A percentile compares a stretch with the other conserved stretches of the same genome.
Evolutionary conservation across 2,888 invertebrate genomes (phyloP).

Genomic region (Drosophila greeni): DNA sequence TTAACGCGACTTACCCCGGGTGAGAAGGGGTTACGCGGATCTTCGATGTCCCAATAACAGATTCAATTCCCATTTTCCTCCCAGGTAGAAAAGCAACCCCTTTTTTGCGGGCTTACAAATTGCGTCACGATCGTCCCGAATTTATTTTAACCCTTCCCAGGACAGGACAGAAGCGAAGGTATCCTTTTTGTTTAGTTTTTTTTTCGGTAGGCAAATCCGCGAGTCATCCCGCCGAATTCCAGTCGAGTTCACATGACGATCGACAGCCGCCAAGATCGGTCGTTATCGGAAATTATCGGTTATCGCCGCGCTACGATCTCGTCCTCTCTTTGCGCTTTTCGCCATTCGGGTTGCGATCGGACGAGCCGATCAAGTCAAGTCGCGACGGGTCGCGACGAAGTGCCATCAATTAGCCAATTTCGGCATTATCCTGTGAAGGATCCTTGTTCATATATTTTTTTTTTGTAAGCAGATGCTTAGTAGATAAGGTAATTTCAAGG

Average conservation of each 20-base stretch:
- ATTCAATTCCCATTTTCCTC: constrained; percentile 31
- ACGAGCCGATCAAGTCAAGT: constrained; percentile 62
- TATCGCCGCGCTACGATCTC: constrained; percentile 48
- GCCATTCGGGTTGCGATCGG: constrained; percentile 33
- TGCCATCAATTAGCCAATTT: constrained; percentile 62
- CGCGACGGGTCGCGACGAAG: constrained; percentile 42
- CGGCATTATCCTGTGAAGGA: constrained; percentile 30
- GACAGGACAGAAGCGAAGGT: background rate
- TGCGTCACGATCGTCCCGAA: constrained; percentile 50
- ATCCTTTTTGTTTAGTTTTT: constrained; percentile 1
- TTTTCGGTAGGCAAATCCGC: constrained; percentile 29
- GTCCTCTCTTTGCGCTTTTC: constrained; percentile 49
- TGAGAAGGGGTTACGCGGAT: constrained; percentile 67
- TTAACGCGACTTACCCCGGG: constrained; percentile 61
- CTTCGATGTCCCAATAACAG: constrained; percentile 58
- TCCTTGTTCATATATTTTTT: too few relatives aligned
- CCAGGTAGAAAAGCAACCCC: constrained; percentile 52
- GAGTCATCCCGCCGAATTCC: constrained; percentile 38
- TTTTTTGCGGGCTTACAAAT: constrained; percentile 53
- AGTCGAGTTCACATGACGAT: constrained; percentile 47
- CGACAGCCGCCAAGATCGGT: constrained; percentile 45
- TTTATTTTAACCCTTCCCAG: constrained; percentile 61
- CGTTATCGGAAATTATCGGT: constrained; percentile 17
- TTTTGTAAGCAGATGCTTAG: background rate
- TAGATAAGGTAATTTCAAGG: background rate